Conservation (phyloP, 1,140 invertebrate species). For the Drosophila elegans region DNA sequence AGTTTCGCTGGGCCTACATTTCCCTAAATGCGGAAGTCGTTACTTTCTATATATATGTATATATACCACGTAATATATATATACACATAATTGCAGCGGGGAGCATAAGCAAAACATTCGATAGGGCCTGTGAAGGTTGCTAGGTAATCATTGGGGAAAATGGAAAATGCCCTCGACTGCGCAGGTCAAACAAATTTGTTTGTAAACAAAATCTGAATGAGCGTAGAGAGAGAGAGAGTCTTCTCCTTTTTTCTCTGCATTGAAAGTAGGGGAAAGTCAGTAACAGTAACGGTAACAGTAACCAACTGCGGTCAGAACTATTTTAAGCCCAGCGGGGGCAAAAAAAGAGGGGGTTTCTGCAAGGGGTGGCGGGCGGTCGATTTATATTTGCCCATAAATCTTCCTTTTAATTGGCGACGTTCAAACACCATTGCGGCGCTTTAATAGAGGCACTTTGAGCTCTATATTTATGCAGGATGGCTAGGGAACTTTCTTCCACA, state of each 20-base stretch:
- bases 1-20: conserved; percentile 37
- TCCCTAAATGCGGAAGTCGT: conserved; percentile 53
- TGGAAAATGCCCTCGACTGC: conserved; percentile 46
- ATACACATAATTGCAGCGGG: conserved; percentile 56
- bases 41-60: conserved; percentile 22
- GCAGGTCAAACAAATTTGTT: conserved; percentile 79
- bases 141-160: conserved; percentile 23
- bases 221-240: conserved; percentile 21
- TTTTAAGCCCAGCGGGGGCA: conserved; percentile 22
- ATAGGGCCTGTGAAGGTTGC: conserved; percentile 37
- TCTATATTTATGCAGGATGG: conserved; percentile 15
- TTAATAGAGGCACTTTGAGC: conserved; percentile 23
- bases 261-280: conserved; percentile 53
- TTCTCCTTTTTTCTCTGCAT: conserved; percentile 18
- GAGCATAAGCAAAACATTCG: conserved; percentile 48
- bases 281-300: conserved; percentile 44
- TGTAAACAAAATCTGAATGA: conserved; percentile 66
- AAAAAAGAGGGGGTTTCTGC: conserved; percentile 7
- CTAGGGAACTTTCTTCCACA: not conserved
- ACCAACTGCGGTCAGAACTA: conserved; percentile 43
- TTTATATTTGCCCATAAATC: conserved; percentile 35
- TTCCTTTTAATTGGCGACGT: conserved; percentile 33
- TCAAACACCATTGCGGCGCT: conserved; percentile 28
- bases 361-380: conserved; percentile 10
- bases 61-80: conserved; percentile 5